Percentiles rank a stretch among this genome's conserved stretches.
These are phyloP conservation scores for Tortricodes alternella DNA, from an alignment of 2,888 invertebrate genomes.

Conservation along the genomic window DNA sequence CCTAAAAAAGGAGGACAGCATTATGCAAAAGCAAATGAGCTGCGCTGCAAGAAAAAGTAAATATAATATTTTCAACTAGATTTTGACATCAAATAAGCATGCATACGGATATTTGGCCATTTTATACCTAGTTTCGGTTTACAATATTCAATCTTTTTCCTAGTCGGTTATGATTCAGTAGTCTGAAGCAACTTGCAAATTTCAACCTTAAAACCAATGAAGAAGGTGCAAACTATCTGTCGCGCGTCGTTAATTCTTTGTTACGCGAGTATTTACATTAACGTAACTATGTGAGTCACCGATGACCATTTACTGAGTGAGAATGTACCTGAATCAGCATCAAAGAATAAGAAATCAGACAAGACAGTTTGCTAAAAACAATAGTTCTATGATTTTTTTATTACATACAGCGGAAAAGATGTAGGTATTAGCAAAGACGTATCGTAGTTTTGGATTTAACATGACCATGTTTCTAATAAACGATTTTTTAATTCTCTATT, in stretches of 20 bases:
- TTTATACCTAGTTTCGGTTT: not conserved
- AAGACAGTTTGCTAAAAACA: not conserved
- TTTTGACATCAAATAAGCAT: too few relatives aligned
- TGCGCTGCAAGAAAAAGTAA: too few relatives aligned
- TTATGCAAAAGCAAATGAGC: too few relatives aligned
- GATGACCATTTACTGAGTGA: conserved; percentile 34
- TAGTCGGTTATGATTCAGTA: conserved; percentile 20
- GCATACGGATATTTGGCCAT: too few relatives aligned
- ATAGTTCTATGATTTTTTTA: not conserved
- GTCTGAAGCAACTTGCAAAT: not conserved
- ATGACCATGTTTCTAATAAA: too few relatives aligned
- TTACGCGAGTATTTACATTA: conserved; percentile 25
- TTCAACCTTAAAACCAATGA: not conserved
- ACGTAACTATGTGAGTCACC: conserved; percentile 35
- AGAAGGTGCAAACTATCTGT: conserved; percentile 13
- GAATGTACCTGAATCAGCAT: conserved; percentile 48
- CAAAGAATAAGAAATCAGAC: conserved; percentile 4
- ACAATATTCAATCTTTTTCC: not conserved
- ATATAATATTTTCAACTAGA: too few relatives aligned
- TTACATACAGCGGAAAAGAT: too few relatives aligned
- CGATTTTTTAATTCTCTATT: too few relatives aligned
- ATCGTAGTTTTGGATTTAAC: too few relatives aligned
- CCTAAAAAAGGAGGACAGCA: too few relatives aligned
- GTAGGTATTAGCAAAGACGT: too few relatives aligned
- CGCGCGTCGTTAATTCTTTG: not conserved